Evolutionary conservation across 2,113 vertebrate genomes (phyloP), one percentile per base, ranked within the genome.

Genomic region (Vimba vimba): DNA sequence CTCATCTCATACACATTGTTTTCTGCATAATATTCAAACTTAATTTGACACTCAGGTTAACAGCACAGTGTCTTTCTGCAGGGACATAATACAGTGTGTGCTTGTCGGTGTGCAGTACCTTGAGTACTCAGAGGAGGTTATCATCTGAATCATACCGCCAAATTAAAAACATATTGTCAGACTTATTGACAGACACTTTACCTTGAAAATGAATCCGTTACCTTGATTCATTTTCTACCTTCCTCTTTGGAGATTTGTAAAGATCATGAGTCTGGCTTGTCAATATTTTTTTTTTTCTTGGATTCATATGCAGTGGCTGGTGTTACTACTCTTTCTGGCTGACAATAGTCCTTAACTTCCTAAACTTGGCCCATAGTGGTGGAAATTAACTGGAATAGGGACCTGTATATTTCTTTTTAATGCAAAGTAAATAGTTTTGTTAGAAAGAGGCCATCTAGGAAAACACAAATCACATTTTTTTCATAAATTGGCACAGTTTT

Each of bases 1-100:
- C 86, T 86, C 78, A 89, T 89, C 82, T 89, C 78, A 73, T 85
- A 78, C 86, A 79, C 79, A 82, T 82, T 89, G 85, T 85, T 82
- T 87, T 83, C 82, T 47, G 82, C 75, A 74, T 87, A 87, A 89
- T 80, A 85, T 74, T 76, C 78, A 66, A 87, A 76, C 50, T 82
- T 89, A 85, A 87, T 87, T 87, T 87, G 88, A 87, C 52, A 45
- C 73, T 33, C 82, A 79, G 76, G 71, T 89, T 87, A 82, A 87
- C 74, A 43, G 33, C 45, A 23, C 62, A 83, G 52, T 45, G 83
- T 9, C 21, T 45, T 39, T 47, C 75, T 33, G 39, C 68, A 47
- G 82, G 76, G 57, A 84, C 6, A 1, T 39, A 74, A 36, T 25
- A 75, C 62, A 60, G 69, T 66, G 36, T 83, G 47, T 66, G 78